Percentiles rank a stretch among this genome's conserved stretches.
These are phyloP conservation scores for Dynastes tityus DNA, from an alignment of 2,888 invertebrate species.

Conservation along the genomic window DNA sequence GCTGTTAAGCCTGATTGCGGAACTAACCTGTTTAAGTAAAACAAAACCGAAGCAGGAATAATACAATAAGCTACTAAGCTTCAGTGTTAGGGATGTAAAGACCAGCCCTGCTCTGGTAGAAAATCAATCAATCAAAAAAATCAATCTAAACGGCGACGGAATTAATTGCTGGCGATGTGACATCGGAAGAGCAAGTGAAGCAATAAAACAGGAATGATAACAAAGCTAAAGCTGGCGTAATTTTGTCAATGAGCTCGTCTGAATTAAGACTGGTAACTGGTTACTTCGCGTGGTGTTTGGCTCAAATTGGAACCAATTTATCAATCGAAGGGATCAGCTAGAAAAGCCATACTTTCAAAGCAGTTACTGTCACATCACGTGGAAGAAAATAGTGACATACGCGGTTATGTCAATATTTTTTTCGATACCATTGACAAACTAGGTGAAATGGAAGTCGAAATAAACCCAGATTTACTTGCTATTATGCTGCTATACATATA, in stretches of 20 bases:
- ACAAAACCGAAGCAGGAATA: too few relatives aligned
- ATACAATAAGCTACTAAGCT: too few relatives aligned
- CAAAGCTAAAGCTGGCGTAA: constrained; percentile 56
- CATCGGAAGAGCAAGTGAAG: neutral
- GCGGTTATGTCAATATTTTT: constrained; percentile 63
- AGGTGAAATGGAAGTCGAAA: constrained; percentile 60
- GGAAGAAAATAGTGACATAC: constrained; percentile 61
- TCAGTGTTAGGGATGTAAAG: too few relatives aligned
- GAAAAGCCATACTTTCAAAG: constrained; percentile 65
- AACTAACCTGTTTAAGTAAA: too few relatives aligned
- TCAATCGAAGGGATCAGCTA: constrained; percentile 63
- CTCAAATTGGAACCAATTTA: constrained; percentile 53
- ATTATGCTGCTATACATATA: constrained; percentile 30
- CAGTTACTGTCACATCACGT: constrained; percentile 63
- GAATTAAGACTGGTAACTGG: constrained; percentile 61
- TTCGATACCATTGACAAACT: constrained; percentile 65
- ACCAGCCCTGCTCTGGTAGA: too few relatives aligned
- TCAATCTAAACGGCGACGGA: constrained; percentile 51
- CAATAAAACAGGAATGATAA: constrained; percentile 31
- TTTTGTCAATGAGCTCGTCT: constrained; percentile 55
- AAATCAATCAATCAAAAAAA: too few relatives aligned
- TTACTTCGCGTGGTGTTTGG: constrained; percentile 65
- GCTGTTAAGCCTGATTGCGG: too few relatives aligned
- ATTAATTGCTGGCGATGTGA: neutral
- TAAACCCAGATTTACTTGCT: constrained; percentile 57